Base-by-base conservation (phyloP, 2,888 invertebrate species). In the Euproctis similis region DNA sequence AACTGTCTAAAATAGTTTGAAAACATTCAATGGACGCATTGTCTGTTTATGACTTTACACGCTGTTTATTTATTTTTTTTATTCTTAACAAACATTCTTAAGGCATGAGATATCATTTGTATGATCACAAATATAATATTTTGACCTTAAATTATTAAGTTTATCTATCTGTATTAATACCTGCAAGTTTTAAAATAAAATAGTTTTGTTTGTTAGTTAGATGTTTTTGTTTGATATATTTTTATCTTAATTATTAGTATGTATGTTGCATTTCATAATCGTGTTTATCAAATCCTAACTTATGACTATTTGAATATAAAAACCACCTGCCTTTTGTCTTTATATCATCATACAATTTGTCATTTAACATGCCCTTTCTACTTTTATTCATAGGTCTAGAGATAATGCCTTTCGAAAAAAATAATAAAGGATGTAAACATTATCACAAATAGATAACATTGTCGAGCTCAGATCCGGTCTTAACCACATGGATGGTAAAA, bases 401-500 rank as follows among this genome's bases (percentile, higher is more conserved):
- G 16, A 3, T 17, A 14, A 34, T 33, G 17, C 3, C 17, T 26
- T 22, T 28, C 14, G 14, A 4, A 20, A 36, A 34, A 36, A 29
- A 5, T 14, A 21, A 26, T 33, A 39, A 26, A 34, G 31, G 37
- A 43, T 31, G 33, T 35, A 30, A 32, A 24, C 12, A 34, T 25
- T 29, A 39, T 31, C 36, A 33, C 12, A 35, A 33, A 39, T 27
- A 41, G 30, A 46, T 48, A 43, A 40, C 28, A 28, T 31, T 11
- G 31, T 36, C 36, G 25, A 41, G 24, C 42, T 12, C 16, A 42
- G 43, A 46, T 44, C 44, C 47, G 45, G 47, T 49, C 39, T 40
- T 43, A 53, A 46, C 44, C 36, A 20, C 43, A 42, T 36, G 14
- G 14, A 34, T 34, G 29, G 36, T 30, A 45, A 46, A 53, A 55